Percentiles rank a stretch among this genome's conserved stretches.
Conservation (phyloP, 2,113 vertebrate genomes). For the Malaclemys terrapin region DNA sequence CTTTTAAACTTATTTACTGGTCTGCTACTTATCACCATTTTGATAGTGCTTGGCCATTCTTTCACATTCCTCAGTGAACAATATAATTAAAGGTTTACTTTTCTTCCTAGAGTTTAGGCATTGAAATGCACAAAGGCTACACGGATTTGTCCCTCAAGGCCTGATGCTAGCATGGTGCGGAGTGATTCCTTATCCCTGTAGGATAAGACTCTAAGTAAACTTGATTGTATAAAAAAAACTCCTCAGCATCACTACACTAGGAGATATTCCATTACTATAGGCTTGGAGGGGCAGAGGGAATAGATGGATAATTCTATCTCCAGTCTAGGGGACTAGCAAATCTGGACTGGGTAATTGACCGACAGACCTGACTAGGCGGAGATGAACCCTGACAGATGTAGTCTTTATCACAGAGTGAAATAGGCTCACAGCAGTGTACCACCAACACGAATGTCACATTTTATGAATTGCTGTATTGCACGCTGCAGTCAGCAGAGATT, state of each 20-base stretch:
- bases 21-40: conserved; percentile 67
- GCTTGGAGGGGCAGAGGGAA: background rate
- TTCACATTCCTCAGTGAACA: conserved; percentile 65
- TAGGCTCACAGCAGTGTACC: conserved; percentile 38
- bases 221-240: background rate
- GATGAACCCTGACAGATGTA: conserved; percentile 49
- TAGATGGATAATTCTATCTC: background rate
- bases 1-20: conserved; percentile 63
- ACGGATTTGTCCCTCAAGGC: conserved; percentile 35
- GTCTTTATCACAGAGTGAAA: conserved; percentile 60
- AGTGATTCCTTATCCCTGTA: background rate
- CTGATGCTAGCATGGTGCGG: fast-evolving
- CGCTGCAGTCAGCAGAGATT: conserved; percentile 39
- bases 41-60: conserved; percentile 59
- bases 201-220: background rate
- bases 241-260: background rate
- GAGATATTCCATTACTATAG: background rate
- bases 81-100: conserved; percentile 47
- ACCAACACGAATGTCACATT: conserved; percentile 49
- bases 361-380: background rate
- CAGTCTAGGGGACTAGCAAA: background rate
- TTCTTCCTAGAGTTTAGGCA: conserved; percentile 53
- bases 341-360: background rate
- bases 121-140: background rate
- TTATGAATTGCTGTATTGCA: conserved; percentile 45